Evolutionary conservation across 2,113 vertebrate genomes (phyloP).

Genomic region (Dasyprocta punctata): DNA sequence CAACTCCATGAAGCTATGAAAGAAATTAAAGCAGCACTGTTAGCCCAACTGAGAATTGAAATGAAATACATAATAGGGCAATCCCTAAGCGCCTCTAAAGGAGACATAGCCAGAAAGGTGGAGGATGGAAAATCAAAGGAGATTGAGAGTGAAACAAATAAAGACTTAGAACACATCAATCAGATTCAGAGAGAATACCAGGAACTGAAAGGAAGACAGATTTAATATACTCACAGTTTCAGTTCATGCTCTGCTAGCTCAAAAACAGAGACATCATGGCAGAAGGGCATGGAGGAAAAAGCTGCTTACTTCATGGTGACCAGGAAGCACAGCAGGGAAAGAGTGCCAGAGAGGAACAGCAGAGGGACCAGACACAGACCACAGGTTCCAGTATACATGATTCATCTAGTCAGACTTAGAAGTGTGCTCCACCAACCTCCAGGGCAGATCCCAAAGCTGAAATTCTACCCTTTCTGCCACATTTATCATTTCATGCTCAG

Average conservation of each 20-base stretch:
- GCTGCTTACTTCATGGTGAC: neutral
- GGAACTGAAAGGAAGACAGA: neutral
- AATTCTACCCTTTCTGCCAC: neutral
- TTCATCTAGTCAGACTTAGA: too few species aligned
- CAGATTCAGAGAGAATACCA: too few species aligned
- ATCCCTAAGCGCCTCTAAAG: too few species aligned
- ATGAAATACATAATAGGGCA: too few species aligned
- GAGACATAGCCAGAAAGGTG: too few species aligned
- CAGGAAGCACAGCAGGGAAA: neutral
- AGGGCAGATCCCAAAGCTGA: neutral
- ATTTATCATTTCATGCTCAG: neutral
- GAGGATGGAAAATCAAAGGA: too few species aligned
- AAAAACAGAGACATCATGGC: neutral
- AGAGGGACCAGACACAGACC: neutral
- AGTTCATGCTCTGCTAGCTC: neutral
- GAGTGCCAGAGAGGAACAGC: neutral
- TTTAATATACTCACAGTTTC: neutral
- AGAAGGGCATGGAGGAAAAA: neutral
- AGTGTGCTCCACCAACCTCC: neutral
- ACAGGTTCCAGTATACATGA: neutral
- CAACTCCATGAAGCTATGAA: too few species aligned
- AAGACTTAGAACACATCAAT: too few species aligned
- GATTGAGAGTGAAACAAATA: too few species aligned
- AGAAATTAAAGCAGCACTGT: too few species aligned
- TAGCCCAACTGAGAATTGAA: too few species aligned